Base-by-base conservation (phyloP, 2,113 vertebrate species). In the Platycercus adscitus region DNA sequence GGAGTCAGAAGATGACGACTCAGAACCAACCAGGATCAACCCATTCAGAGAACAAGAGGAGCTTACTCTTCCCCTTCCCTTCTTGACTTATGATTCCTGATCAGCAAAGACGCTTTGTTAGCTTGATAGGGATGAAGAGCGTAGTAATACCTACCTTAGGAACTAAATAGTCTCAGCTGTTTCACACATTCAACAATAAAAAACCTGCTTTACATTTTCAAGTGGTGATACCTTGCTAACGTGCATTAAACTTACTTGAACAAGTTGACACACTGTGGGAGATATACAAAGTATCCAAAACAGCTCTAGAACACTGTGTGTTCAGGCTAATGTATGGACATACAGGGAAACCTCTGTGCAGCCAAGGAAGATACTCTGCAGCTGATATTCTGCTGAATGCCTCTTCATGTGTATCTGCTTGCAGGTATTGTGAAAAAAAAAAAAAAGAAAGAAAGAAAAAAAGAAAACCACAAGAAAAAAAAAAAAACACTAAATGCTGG, bases 141-240 rank as follows among this genome's bases (percentile, higher is more conserved):
- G 11, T 11, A 19, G 44, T 29, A 69, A 44, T 31, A 15, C 9
- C n/a, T 28, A 14, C 18, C 3, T 31, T 73, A 39, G 44, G 35
- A 80, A 28, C 25, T 85, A 39, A 3, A 35, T 71, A 64, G 26
- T 60, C 6, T 20, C 35, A 19, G 19, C 31, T 72, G 14, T 26
- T 56, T 52, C 37, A 61, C 26, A 20, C 7, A 58, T 43, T 56
- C 10, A 9, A 23, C 26, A 76, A 75, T 26, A 81, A 41, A 84
- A 56, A 75, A 41, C 19, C 6, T 60, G 6, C 9, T 79, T 55
- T 43, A 37, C 3, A 16, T 6, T 66, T 93, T 88, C 28, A 52
- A 82, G 55, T 0, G 1, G 20, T 35, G 2, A 7, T 47, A 10
- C 6, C 50, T 46, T 21, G 9, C 11, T 75, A 50, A 26, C 6